Base-by-base conservation (phyloP, 2,113 vertebrate genomes). In the Anoplopoma fimbria region DNA sequence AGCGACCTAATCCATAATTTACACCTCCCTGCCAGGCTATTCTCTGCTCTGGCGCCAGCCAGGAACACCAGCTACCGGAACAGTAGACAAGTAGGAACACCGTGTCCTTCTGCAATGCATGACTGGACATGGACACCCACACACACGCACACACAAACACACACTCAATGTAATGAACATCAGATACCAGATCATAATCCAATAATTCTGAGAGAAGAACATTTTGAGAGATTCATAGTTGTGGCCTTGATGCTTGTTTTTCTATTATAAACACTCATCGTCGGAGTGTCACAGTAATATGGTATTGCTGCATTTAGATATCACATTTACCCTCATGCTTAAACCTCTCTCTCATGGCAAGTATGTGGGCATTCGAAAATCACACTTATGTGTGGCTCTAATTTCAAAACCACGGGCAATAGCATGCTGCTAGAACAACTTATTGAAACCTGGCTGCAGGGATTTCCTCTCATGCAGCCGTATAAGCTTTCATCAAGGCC, bases 1-100 rank as follows among this genome's bases (percentile, higher is more conserved):
- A 69, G 63, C 21, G 83, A 85, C 72, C 89, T 92, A 89, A 94
- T 94, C 88, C 88, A 94, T 95, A 93, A 95, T 95, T 95, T 91
- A 94, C 90, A 91, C 90, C 87, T 90, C 73, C 79, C 80, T 91
- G 84, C 79, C 73, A 81, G 85, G 85, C 84, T 89, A 83, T 89
- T 91, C 88, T 88, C 57, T 91, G 87, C 86, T 40, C 77, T 85
- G 90, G 89, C 84, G 79, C 83, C 83, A 84, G 80, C 42, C 65
- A 82, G 75, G 87, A 92, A 87, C 84, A 91, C 75, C 63, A 67
- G 79, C 86, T 92, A 90, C 91, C 85, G 73, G 89, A 92, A 89
- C 85, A 82, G 70, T 64, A 81, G 79, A 84, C 84, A 77, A 82
- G 79, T 33, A 77, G 82, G 88, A 90, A 92, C 92, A 86, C 69